Percentiles rank a stretch among this genome's conserved stretches.
phyloP scores from a whole-genome alignment of 2,797 vertebrate genomes.

The Macroramphosus scolopax region DNA sequence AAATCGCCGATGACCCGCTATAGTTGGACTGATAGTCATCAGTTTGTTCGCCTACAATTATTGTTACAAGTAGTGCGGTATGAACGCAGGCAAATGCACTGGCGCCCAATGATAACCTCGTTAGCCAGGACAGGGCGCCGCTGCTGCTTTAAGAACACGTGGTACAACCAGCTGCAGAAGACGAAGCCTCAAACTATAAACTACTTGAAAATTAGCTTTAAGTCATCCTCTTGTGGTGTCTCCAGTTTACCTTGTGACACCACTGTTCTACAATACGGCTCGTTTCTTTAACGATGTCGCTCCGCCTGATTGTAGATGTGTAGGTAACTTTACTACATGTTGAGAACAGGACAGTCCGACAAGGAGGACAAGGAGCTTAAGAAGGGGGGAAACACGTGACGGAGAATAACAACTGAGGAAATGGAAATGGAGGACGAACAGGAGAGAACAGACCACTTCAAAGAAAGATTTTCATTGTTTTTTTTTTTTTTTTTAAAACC shows the following conservation, averaged over 20 bases:
- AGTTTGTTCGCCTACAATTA: no score
- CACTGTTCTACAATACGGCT: conserved; percentile 4
- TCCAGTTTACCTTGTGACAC: no score
- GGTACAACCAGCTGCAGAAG: no score
- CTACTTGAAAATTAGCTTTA: no score
- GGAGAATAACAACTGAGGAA: conserved; percentile 51
- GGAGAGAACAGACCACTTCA: conserved; percentile 59
- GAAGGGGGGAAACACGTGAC: conserved; percentile 52
- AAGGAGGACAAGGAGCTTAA: conserved; percentile 35
- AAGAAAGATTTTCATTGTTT: conserved; percentile 35
- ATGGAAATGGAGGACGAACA: conserved; percentile 48
- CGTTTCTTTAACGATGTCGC: background rate
- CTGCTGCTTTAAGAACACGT: no score
- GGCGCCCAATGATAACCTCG: no score
- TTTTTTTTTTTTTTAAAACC: conserved; percentile 47
- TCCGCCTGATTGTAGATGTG: background rate
- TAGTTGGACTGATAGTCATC: no score
- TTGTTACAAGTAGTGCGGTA: no score
- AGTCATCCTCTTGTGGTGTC: background rate
- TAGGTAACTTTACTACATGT: conserved; percentile 32
- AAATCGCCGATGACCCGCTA: no score
- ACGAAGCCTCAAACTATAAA: no score
- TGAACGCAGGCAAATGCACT: no score
- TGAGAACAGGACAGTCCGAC: conserved; percentile 66
- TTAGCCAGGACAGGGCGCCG: no score